These are phyloP conservation scores for Mastacembelus armatus DNA, from an alignment of 2,797 vertebrate species.

Conservation along the genomic window DNA sequence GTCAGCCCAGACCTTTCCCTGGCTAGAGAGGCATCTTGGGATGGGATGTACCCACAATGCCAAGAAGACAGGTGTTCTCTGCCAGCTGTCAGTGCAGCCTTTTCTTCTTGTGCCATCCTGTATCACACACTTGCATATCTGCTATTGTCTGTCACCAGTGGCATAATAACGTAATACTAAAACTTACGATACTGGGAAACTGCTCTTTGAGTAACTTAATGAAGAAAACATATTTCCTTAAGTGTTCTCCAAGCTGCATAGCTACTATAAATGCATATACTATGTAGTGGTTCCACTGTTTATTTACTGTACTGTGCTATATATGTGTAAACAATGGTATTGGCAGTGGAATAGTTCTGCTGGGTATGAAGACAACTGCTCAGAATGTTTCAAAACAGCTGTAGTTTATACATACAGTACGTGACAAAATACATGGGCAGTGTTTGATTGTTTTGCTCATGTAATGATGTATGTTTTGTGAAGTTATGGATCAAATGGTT, in stretches of 20 bases:
- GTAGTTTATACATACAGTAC: too few species aligned
- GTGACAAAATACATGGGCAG: too few species aligned
- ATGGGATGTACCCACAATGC: conserved; percentile 71
- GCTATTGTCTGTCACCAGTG: conserved; percentile 42
- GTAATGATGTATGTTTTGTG: too few species aligned
- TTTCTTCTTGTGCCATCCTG: conserved; percentile 50
- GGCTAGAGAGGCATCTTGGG: conserved; percentile 76
- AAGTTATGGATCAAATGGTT: too few species aligned
- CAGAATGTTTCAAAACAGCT: too few species aligned
- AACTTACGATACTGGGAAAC: conserved; percentile 29
- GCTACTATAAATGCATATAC: too few species aligned
- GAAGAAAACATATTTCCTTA: neutral
- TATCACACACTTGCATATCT: conserved; percentile 50
- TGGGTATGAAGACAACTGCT: too few species aligned
- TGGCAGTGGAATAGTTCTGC: too few species aligned
- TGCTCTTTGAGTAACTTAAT: conserved; percentile 24
- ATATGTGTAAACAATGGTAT: too few species aligned
- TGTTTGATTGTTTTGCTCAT: too few species aligned
- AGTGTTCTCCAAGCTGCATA: neutral
- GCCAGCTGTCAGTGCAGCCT: conserved; percentile 79
- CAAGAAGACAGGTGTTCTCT: conserved; percentile 81
- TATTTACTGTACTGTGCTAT: too few species aligned
- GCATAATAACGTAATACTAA: conserved; percentile 26
- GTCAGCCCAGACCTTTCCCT: conserved; percentile 78
- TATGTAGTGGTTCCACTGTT: too few species aligned